Evolutionary conservation across 2,888 invertebrate genomes (phyloP), one percentile per base, ranked within the genome.

Genomic region (Diaprepes abbreviatus): DNA sequence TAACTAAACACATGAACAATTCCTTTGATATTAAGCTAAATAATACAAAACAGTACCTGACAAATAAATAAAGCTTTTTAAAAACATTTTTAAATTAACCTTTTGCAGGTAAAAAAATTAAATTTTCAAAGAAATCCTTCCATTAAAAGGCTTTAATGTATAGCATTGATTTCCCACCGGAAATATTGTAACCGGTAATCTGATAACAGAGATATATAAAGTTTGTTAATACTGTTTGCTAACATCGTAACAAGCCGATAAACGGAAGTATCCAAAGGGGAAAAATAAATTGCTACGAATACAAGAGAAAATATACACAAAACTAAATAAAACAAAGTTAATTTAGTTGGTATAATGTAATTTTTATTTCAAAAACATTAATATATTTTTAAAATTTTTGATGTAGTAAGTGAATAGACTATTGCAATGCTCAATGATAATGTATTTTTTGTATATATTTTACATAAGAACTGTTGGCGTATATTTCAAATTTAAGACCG

Each of bases 171-270:
- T 63, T 69, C 69, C 48, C 69, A 64, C 64, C 31, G 69, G 58
- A 63, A 58, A 69, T 64, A 54, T 68, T 63, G 62, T 63, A 58
- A 40, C 58, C 14, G 69, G 40, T 54, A 69, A 69, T 69, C 59
- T 50, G 69, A 69, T 69, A 69, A 64, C 52, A 43, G 40, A 55
- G 58, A 70, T 65, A 70, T 70, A 70, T 65, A 70, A 70, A 70
- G 65, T 70, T 70, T 64, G 60, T 55, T 70, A 70, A 70, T 70
- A 66, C 62, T 54, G 57, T 70, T 70, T 70, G 57, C 55, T 57
- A 70, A 70, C 70, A 55, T 21, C 66, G 70, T 70, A 70, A 70
- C 70, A 50, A 50, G 55, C 66, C 66, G 66, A 70, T 70, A 66
- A 66, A 70, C 62, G 66, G 58, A 70, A 66, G 55, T 66, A 66